Conservation (phyloP, 1,140 invertebrate genomes). For the Lepeophtheirus salmonis region DNA sequence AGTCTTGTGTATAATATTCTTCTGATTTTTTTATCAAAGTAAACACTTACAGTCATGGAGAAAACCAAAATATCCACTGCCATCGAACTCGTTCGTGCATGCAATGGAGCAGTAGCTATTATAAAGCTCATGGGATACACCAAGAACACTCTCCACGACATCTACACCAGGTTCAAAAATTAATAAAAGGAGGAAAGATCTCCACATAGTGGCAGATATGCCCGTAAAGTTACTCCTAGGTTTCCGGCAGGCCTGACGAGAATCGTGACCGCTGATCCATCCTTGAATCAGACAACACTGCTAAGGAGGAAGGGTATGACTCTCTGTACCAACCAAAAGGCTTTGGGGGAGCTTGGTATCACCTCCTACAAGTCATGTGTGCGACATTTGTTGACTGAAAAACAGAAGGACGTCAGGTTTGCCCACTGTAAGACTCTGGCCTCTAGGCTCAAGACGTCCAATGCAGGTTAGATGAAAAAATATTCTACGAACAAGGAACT, state of each 20-base stretch:
- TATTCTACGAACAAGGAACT: background rate
- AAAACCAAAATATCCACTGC: background rate
- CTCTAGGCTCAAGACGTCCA: background rate
- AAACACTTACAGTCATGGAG: background rate
- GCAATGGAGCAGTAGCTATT: background rate
- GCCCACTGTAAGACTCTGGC: background rate
- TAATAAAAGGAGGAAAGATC: background rate
- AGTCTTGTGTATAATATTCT: background rate
- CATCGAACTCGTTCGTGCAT: background rate
- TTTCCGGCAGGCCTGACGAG: background rate
- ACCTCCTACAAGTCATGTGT: background rate
- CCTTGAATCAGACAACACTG: background rate
- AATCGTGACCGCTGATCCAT: background rate
- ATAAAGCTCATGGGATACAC: background rate
- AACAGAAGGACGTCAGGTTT: background rate
- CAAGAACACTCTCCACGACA: background rate
- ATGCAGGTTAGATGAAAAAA: background rate
- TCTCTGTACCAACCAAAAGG: background rate
- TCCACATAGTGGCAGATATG: background rate
- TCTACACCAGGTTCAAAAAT: background rate
- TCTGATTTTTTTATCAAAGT: background rate
- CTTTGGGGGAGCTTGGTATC: background rate
- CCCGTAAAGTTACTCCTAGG: background rate
- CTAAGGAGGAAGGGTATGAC: background rate
- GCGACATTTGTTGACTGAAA: background rate